Conservation (phyloP, 2,797 vertebrate species). For the Sitta carolinensis region DNA sequence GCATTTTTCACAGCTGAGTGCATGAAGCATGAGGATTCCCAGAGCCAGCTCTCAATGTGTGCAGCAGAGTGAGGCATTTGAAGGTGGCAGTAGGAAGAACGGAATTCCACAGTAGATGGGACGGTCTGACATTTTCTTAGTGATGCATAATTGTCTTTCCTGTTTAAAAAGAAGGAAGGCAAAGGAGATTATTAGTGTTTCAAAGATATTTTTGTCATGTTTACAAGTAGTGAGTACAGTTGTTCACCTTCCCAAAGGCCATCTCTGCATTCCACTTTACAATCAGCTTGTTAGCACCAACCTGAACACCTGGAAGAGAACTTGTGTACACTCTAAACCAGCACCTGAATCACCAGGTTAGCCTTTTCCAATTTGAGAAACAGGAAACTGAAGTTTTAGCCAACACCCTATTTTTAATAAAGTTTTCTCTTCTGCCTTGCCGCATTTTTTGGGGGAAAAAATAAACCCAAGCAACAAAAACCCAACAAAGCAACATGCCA, state of each 20-base stretch:
- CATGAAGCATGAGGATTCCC: conserved; percentile 70
- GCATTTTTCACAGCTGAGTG: not conserved
- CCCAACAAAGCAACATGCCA: not conserved
- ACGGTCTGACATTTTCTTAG: conserved; percentile 76
- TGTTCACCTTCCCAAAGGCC: not conserved
- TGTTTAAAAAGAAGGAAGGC: conserved; percentile 15
- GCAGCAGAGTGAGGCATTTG: conserved; percentile 71
- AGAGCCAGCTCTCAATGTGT: conserved; percentile 77
- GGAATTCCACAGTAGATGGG: conserved; percentile 40
- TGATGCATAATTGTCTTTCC: conserved; percentile 40
- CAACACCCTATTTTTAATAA: not conserved
- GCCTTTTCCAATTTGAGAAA: not conserved
- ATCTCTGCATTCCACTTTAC: not conserved
- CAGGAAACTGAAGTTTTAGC: not conserved
- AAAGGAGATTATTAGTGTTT: not conserved
- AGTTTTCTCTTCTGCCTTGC: not conserved
- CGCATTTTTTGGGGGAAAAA: not conserved
- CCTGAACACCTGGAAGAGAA: not conserved
- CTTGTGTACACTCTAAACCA: not conserved
- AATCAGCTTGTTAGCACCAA: not conserved
- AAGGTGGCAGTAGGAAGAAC: conserved; percentile 27
- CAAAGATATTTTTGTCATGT: not conserved
- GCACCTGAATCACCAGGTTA: not conserved
- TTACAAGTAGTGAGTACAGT: not conserved
- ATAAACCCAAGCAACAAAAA: not conserved